Evolutionary conservation across 2,888 invertebrate genomes (phyloP), one percentile per base, ranked within the genome.

Genomic region (Diarsia rubi): DNA sequence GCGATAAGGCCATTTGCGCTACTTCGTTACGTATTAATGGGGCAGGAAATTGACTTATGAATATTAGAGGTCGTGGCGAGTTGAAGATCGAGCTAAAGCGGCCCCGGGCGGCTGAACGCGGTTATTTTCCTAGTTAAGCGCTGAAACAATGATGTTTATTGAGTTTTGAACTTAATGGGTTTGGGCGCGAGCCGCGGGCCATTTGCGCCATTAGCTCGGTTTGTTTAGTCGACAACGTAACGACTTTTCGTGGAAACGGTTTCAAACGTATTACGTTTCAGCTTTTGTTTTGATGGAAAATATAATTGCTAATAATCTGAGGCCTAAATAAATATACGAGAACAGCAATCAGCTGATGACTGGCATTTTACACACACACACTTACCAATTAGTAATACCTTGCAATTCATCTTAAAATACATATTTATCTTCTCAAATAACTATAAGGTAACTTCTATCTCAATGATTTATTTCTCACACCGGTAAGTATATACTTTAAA

Each of bases 21-120:
- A 95, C 96, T 95, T 96, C 96, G 96, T 96, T 96, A 96, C 96
- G 95, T 96, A 96, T 96, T 96, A 96, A 96, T 96, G 96, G 96
- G 90, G 93, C 95, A 96, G 96, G 96, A 96, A 96, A 96, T 96
- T 96, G 96, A 96, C 96, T 96, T 96, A 96, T 96, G 96, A 96
- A 96, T 96, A 96, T 96, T 96, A 95, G 96, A 96, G 96, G 95
- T 94, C 94, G 94, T 91, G 92, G 91, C 90, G 92, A 92, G 92
- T 91, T 91, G 92, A 92, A 95, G 94, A 95, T 93, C 94, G 94
- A 92, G 92, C 92, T 90, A 95, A 95, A 95, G 94, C 92, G 95
- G 94, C 94, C 95, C 95, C 93, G 91, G 90, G 94, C 93, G 94
- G 92, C 92, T 82, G 88, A 86, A 86, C 86, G 85, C 90, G 91